Evolutionary conservation across 1,140 invertebrate genomes (phyloP), one percentile per base, ranked within the genome.

Genomic region (Magallana angulata): DNA sequence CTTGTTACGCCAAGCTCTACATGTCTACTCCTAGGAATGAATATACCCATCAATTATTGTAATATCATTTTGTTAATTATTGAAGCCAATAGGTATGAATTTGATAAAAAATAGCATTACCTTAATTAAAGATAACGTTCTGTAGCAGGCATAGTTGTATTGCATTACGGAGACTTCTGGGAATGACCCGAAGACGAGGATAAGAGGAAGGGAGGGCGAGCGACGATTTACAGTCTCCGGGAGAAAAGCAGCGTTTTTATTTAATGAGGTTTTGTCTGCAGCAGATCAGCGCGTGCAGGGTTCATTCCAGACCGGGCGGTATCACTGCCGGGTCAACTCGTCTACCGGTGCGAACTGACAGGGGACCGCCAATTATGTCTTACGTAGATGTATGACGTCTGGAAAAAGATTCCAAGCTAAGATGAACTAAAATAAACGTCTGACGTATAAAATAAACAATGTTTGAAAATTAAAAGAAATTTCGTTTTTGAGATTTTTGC

Each of bases 31-130:
- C 24, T 30, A 76, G 11, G 24, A 76, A 76, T 76, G 11, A 76
- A 76, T 76, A 76, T 30, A 76, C 24, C 11, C 24, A 12, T 12
- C 68, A 76, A 76, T 76, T 76, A 76, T 9, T 30, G 11, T 24
- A 36, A 76, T 30, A 30, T 76, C 68, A 12, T 76, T 76, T 76
- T 76, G 68, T 76, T 76, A 76, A 76, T 76, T 76, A 76, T 76
- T 76, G 68, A 76, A 76, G 68, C 36, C 68, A 76, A 76, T 36
- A 12, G 68, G 68, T 76, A 76, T 24, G 36, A 76, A 76, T 30
- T 76, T 76, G 18, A 24, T 16, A 62, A 30, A 24, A 62, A 62
- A 30, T 30, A 76, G 68, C 68, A 76, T 76, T 76, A 76, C 68
- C 68, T 76, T 76, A 76, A 76, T 76, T 76, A 76, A 76, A 30